Conservation (phyloP, 1,140 invertebrate species). For the Leptopilina clavipes region DNA sequence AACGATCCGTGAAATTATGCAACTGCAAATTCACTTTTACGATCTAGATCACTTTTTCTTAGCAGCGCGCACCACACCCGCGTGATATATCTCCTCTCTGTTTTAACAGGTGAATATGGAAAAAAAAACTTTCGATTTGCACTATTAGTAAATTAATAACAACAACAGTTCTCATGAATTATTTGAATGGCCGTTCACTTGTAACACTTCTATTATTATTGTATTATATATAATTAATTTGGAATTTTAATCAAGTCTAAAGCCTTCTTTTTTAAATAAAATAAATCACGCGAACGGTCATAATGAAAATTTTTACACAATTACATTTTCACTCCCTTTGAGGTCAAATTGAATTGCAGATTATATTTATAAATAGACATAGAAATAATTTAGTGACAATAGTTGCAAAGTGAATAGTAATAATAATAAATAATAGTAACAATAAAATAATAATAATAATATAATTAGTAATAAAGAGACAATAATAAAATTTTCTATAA, state of each 20-base stretch:
- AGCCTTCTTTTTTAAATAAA: too few relatives aligned
- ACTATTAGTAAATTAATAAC: not conserved
- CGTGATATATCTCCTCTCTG: not conserved
- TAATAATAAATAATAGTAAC: too few relatives aligned
- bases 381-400: too few relatives aligned
- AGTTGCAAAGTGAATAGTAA: too few relatives aligned
- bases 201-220: not conserved
- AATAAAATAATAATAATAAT: too few relatives aligned
- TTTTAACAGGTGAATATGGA: not conserved
- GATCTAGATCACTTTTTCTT: constrained; percentile 25
- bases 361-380: too few relatives aligned
- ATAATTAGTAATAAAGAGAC: too few relatives aligned
- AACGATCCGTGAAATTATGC: constrained; percentile 31
- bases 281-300: not conserved
- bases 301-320: not conserved
- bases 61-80: not conserved
- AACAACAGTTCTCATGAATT: not conserved
- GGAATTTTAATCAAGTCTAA: not conserved
- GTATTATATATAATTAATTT: not conserved
- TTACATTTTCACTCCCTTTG: not conserved
- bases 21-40: constrained; percentile 23
- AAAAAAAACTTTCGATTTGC: constrained; percentile 22
- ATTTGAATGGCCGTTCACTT: not conserved
- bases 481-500: too few relatives aligned
- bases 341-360: too few relatives aligned